Percentiles rank a stretch among this genome's conserved stretches.
Conservation (phyloP, 2,797 vertebrate species). For the Staurois parvus region DNA sequence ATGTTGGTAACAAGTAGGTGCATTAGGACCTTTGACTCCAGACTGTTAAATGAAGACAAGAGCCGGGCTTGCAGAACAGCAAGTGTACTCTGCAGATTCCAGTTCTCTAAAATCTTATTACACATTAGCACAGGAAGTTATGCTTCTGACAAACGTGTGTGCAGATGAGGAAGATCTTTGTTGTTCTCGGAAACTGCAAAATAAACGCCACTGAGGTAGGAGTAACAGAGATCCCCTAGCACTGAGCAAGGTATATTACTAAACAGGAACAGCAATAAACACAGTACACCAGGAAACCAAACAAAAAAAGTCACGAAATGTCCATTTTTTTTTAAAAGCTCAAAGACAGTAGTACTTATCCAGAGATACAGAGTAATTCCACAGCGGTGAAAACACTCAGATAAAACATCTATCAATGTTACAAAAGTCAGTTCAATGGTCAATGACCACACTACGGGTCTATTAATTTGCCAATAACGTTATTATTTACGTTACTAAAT, state of each 20-base stretch:
- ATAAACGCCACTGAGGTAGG: background rate
- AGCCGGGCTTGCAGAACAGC: background rate
- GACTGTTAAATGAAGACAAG: background rate
- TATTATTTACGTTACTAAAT: too few relatives aligned
- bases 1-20: background rate
- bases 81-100: conserved; percentile 1
- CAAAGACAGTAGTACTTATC: background rate
- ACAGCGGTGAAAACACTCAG: too few relatives aligned
- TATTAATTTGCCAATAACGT: too few relatives aligned
- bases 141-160: conserved; percentile 13
- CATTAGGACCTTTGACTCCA: background rate
- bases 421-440: too few relatives aligned
- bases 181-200: conserved; percentile 50
- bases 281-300: background rate
- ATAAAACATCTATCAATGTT: too few relatives aligned
- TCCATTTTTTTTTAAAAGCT: too few relatives aligned
- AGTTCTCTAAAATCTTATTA: conserved; percentile 22
- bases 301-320: background rate
- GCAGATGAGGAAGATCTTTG: conserved; percentile 26
- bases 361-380: background rate
- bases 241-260: background rate
- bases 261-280: background rate
- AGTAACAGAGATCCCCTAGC: background rate
- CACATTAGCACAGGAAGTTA: conserved; percentile 43
- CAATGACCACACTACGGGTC: too few relatives aligned